Evolutionary conservation across 2,113 vertebrate species (phyloP), one percentile per base, ranked within the genome.

Genomic region (Edolisoma coerulescens): DNA sequence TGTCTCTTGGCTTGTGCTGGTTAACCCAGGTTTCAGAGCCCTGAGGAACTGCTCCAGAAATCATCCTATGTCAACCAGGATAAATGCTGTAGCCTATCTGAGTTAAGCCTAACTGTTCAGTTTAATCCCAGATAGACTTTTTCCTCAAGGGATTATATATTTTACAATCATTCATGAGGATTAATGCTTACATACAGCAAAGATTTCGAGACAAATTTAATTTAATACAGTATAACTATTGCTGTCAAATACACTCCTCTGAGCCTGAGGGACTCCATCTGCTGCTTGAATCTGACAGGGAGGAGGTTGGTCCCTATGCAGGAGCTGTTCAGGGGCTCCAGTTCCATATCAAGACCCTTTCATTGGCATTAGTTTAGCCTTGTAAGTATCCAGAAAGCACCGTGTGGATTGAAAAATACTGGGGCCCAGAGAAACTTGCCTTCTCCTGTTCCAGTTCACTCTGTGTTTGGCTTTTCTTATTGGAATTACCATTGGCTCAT

Each of bases 151-250:
- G 1, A 79, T 92, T 87, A 89, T 84, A 60, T 92, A 56, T 61
- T 81, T 92, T 54, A 88, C 39, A 71, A 76, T 88, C 47, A 78
- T 78, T 95, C 91, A 59, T 32, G 73, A 89, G 50, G 79, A 92
- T 96, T 94, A 94, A 80, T 77, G 57, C 23, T 85, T 93, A 61
- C 13, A 57, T 11, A 87, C 35, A 85, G 26, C 41, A 80, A 95
- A 92, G 83, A 75, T 86, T 86, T 91, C 87, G 49, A 24, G 61
- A 87, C 21, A 92, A 87, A 84, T 95, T 70, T 92, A 84, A 92
- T 95, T 69, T 80, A 85, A 73, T 44, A 21, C 60, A 9, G 10
- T 82, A 26, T 69, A 85, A 83, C 79, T 73, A 18, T 73, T 77
- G 59, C 64, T 95, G 54, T 84, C 54, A 89, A 65, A 50, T 67